Base-by-base conservation (phyloP, 2,113 vertebrate species). In the Pelecanoides urinatrix region DNA sequence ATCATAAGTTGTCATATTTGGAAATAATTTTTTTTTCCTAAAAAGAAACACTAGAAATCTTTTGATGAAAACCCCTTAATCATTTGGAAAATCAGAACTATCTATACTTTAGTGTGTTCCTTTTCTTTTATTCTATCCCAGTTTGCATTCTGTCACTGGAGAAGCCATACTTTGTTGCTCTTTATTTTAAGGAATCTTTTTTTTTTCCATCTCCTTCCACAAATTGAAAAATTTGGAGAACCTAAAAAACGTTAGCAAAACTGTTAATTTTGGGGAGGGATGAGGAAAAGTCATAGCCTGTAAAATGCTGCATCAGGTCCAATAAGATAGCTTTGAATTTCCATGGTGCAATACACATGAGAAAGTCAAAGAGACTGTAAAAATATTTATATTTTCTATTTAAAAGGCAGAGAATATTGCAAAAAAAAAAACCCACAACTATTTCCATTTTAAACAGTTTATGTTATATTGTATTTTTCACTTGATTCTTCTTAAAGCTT, bases 131-230 rank as follows among this genome's bases (percentile, higher is more conserved):
- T 25, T 83, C 30, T 78, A 19, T 13, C 9, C 20, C 25, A 72
- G 1, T 50, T 84, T 63, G 13, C 10, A 36, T 74, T 77, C 32
- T 87, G 36, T 53, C 45, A 61, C 44, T 53, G 42, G 4, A 74
- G 19, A 71, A 61, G 23, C 16, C 30, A 70, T 8, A 47, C 11
- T 78, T 32, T 0, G 0, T 9, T 81, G 34, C 6, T 55, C 20
- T 59, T 44, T 52, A 38, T 71, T 86, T 86, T 70, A 8, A 56
- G 26, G 16, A 34, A 4, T 14, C 2, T 25, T 55, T 44, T 49
- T 22, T 29, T 38, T 38, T 14, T 9, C 32, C 6, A 15, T 12
- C 18, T 9, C 14, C 34, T 30, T n/a, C 66, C 32, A n/a, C 47
- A 47, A 23, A 52, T 1, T 34, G 27, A 84, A 81, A 92, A 66